A percentile compares a stretch with the other conserved stretches of the same genome.
These are phyloP conservation scores for Drosophila atroscutellata DNA, from an alignment of 2,888 invertebrate genomes.

Conservation along the genomic window DNA sequence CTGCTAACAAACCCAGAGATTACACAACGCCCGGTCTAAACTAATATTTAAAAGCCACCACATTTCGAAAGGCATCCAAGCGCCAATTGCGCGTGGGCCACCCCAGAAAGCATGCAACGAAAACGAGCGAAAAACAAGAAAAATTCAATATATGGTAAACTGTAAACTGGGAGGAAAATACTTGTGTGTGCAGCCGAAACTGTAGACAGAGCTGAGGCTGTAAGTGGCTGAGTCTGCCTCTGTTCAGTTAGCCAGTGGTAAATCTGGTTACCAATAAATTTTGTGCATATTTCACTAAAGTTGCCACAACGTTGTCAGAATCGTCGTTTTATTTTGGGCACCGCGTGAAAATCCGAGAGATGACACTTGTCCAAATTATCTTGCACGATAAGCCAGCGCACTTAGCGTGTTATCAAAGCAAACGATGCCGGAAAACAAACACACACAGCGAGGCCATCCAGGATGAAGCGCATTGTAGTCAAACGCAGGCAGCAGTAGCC, in stretches of 20 bases:
- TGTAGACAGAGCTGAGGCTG: background rate
- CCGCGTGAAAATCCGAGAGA: conserved; percentile 78
- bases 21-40: conserved; percentile 29
- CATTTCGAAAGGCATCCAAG: conserved; percentile 44
- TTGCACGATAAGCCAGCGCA: conserved; percentile 78
- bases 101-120: conserved; percentile 37
- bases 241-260: conserved; percentile 21
- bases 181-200: conserved; percentile 6
- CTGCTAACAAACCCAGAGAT: conserved; percentile 35
- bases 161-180: conserved; percentile 5
- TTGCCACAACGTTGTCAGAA: conserved; percentile 57
- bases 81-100: conserved; percentile 68
- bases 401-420: conserved; percentile 79
- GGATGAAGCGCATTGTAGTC: conserved; percentile 75
- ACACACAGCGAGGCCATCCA: conserved; percentile 17
- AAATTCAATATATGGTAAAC: conserved; percentile 11
- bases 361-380: conserved; percentile 82
- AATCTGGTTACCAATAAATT: conserved; percentile 45
- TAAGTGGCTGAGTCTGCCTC: conserved; percentile 1
- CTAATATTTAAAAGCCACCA: conserved; percentile 61
- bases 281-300: conserved; percentile 69
- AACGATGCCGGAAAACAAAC: conserved; percentile 57
- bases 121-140: conserved; percentile 18
- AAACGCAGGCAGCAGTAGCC: conserved; percentile 69
- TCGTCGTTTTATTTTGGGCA: conserved; percentile 32